phyloP scores from a whole-genome alignment of 2,888 invertebrate genomes.

The Patella depressa region DNA sequence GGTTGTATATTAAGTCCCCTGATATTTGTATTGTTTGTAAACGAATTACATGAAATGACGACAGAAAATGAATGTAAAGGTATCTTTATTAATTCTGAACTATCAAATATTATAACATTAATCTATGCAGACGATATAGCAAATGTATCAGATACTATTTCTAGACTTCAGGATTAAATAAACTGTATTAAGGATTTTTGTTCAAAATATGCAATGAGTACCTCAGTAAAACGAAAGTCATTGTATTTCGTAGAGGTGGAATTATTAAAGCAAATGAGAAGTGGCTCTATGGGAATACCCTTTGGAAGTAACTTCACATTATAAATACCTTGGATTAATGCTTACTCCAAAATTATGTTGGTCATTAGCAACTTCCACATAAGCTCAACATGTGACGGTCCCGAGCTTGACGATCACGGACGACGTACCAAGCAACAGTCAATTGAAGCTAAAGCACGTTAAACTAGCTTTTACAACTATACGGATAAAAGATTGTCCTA shows the following conservation, averaged over 20 bases:
- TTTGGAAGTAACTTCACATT: constrained; percentile 21
- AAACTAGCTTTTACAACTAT: too few relatives aligned
- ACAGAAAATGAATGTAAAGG: not conserved
- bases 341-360: too few relatives aligned
- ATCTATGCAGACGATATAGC: constrained; percentile 25
- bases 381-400: too few relatives aligned
- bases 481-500: too few relatives aligned
- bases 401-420: too few relatives aligned
- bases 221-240: constrained; percentile 21
- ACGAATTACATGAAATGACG: constrained; percentile 13
- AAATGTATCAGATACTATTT: constrained; percentile 16
- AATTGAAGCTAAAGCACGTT: too few relatives aligned
- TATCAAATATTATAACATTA: constrained; percentile 9
- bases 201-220: not conserved
- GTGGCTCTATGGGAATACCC: constrained; percentile 16
- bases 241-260: constrained; percentile 26
- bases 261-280: constrained; percentile 23
- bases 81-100: constrained; percentile 16
- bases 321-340: too few relatives aligned
- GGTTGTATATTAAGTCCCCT: constrained; percentile 14
- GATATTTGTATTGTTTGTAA: constrained; percentile 15
- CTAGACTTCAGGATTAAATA: constrained; percentile 10
- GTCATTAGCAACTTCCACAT: too few relatives aligned
- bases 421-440: too few relatives aligned
- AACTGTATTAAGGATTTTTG: constrained; percentile 9